phyloP scores from a whole-genome alignment of 1,140 invertebrate species.

The Sycophila sp. region DNA sequence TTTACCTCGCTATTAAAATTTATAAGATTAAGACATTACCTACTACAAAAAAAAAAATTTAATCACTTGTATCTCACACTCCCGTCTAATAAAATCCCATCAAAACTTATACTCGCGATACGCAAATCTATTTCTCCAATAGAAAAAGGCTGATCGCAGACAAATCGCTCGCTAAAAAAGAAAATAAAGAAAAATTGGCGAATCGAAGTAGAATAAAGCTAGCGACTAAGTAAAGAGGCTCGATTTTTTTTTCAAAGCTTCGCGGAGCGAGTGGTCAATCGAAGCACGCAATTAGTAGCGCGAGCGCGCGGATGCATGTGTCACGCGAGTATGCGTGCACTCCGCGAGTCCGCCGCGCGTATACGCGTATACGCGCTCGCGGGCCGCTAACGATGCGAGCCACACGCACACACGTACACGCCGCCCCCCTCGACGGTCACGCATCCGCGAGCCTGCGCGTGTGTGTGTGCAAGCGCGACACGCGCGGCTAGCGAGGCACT shows the following conservation, averaged over 20 bases:
- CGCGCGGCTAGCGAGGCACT: background rate
- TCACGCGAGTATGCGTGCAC: slow-evolving; percentile 43
- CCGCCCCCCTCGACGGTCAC: background rate
- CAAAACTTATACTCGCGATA: too few species aligned
- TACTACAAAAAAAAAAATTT: too few species aligned
- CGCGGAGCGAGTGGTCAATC: slow-evolving; percentile 31
- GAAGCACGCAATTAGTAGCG: slow-evolving; percentile 43
- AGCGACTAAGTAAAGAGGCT: too few species aligned
- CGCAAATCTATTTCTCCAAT: too few species aligned
- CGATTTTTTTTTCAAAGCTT: background rate
- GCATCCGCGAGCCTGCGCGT: slow-evolving; percentile 2
- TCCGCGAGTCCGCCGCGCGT: background rate
- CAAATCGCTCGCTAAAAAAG: background rate
- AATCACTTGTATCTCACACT: too few species aligned
- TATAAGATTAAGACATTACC: too few species aligned
- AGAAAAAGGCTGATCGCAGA: too few species aligned
- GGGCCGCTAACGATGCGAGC: background rate
- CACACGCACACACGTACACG: background rate
- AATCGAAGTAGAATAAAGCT: too few species aligned
- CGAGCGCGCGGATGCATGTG: slow-evolving; percentile 37
- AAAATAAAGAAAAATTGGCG: background rate
- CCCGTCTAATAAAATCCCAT: too few species aligned
- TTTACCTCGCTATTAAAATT: too few species aligned
- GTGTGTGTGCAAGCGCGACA: background rate
- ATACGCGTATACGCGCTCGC: background rate